Evolutionary conservation across 1,140 invertebrate species (phyloP).

Genomic region (Glomeris maerens): DNA sequence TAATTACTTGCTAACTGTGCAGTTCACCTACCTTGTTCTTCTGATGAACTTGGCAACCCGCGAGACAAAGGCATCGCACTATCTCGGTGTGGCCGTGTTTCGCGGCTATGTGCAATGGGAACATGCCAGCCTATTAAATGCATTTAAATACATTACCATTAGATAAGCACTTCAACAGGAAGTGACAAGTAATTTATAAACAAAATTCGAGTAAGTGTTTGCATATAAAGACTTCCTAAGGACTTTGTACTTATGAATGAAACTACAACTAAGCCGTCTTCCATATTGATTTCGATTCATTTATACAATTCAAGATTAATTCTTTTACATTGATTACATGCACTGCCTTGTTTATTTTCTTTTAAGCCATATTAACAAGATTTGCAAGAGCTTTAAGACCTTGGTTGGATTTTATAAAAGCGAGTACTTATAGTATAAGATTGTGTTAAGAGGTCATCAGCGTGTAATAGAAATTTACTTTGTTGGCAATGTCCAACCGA

Average conservation of each 20-base stretch:
- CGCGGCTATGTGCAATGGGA: slow-evolving; percentile 58
- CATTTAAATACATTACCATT: slow-evolving; percentile 5
- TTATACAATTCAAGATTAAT: neutral
- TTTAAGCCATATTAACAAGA: neutral
- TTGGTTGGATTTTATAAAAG: too few species aligned
- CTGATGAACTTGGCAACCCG: slow-evolving; percentile 51
- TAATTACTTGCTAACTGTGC: too few species aligned
- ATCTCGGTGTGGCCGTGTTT: slow-evolving; percentile 58
- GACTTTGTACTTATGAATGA: too few species aligned
- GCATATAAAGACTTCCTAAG: too few species aligned
- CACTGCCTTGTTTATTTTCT: neutral
- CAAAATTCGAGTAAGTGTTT: too few species aligned
- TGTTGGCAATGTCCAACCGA: slow-evolving; percentile 51
- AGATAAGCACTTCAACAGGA: too few species aligned
- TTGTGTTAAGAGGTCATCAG: too few species aligned
- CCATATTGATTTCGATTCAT: too few species aligned
- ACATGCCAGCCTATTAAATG: slow-evolving; percentile 46
- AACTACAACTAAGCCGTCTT: too few species aligned
- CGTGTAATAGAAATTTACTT: slow-evolving; percentile 29
- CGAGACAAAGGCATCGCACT: slow-evolving; percentile 56
- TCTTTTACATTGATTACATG: neutral
- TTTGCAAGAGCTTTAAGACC: neutral
- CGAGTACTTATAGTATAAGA: too few species aligned
- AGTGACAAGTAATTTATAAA: too few species aligned
- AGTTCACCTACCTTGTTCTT: slow-evolving; percentile 35